These are phyloP conservation scores for Knipowitschia caucasica DNA, from an alignment of 2,797 vertebrate species.

Conservation along the genomic window DNA sequence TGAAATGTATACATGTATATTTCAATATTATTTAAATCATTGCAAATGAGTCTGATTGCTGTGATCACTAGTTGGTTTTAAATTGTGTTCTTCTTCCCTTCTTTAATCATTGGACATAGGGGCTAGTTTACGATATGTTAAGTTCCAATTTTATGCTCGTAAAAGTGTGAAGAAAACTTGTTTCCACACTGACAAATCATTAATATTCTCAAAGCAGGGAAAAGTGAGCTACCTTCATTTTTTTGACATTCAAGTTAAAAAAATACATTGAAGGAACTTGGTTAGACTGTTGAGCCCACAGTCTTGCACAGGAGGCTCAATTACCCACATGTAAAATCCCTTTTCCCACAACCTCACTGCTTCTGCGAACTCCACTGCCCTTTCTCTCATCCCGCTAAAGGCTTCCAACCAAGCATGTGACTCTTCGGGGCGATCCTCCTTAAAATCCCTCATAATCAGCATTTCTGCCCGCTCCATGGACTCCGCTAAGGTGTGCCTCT, in stretches of 20 bases:
- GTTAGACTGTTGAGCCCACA: slow-evolving; percentile 20
- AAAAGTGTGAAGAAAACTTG: no score
- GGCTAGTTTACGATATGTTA: no score
- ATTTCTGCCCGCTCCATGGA: slow-evolving; percentile 35
- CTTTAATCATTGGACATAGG: no score
- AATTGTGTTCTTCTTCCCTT: no score
- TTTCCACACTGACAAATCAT: no score
- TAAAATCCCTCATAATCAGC: slow-evolving; percentile 58
- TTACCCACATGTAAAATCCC: slow-evolving; percentile 48
- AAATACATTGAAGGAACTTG: slow-evolving; percentile 1
- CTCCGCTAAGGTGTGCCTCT: slow-evolving; percentile 37
- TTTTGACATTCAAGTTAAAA: neutral
- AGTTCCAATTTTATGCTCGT: no score
- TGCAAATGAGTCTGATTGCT: no score
- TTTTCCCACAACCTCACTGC: slow-evolving; percentile 47
- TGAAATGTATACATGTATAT: no score
- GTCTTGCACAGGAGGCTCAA: slow-evolving; percentile 23
- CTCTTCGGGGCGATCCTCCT: slow-evolving; percentile 42
- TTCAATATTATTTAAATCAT: no score
- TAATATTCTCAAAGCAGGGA: neutral
- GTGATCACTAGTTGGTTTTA: no score
- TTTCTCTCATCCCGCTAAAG: slow-evolving; percentile 33
- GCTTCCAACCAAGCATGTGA: slow-evolving; percentile 51
- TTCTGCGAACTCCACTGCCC: slow-evolving; percentile 37
- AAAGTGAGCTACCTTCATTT: neutral